These are phyloP conservation scores for Hymenopus coronatus DNA, from an alignment of 2,888 invertebrate species.

Conservation along the genomic window DNA sequence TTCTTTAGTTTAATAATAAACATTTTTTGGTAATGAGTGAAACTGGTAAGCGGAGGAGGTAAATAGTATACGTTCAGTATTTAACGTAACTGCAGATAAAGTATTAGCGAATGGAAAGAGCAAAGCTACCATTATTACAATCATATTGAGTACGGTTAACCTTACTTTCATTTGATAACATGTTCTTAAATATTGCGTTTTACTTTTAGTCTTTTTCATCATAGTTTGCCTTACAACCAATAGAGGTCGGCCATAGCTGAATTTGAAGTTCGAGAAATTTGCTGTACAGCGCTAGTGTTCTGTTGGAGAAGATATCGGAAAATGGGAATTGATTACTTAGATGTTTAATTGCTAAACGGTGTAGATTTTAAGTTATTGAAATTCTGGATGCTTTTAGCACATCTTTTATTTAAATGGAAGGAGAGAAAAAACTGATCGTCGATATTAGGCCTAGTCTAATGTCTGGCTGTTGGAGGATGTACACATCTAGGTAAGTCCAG, in stretches of 20 bases:
- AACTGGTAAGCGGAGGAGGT: too few relatives aligned
- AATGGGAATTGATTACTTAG: slow-evolving; percentile 27
- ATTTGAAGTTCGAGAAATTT: neutral
- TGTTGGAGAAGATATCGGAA: slow-evolving; percentile 9
- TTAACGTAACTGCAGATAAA: too few relatives aligned
- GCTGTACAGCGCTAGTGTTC: slow-evolving; percentile 11
- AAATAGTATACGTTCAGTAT: too few relatives aligned
- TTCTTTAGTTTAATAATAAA: too few relatives aligned
- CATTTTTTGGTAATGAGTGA: too few relatives aligned
- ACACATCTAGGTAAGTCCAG: neutral
- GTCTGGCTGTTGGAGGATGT: neutral
- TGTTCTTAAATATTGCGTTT: too few relatives aligned
- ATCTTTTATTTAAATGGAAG: neutral
- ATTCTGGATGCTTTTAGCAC: neutral
- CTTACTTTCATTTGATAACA: too few relatives aligned
- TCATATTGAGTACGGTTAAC: too few relatives aligned
- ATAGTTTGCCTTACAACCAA: neutral
- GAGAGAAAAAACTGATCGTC: neutral
- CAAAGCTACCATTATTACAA: too few relatives aligned
- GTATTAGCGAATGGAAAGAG: too few relatives aligned
- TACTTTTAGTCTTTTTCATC: too few relatives aligned
- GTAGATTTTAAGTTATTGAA: neutral
- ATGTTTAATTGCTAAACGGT: neutral
- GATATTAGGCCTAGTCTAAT: neutral
- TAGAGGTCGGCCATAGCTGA: neutral